A percentile compares a stretch with the other conserved stretches of the same genome.
These are phyloP conservation scores for Menidia beryllina DNA, from an alignment of 2,113 vertebrate species.

Conservation along the genomic window DNA sequence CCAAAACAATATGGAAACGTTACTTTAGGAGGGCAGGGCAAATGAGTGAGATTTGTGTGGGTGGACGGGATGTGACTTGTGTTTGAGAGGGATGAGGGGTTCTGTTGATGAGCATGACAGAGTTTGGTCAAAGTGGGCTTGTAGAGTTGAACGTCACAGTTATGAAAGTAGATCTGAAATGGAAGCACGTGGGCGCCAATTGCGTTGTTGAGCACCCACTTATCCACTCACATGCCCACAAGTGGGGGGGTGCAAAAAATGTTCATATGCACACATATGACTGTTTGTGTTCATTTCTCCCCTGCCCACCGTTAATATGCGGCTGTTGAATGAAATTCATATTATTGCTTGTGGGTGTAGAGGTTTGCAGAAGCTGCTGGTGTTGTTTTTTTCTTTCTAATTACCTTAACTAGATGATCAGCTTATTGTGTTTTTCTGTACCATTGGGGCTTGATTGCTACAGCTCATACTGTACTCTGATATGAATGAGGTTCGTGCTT, in stretches of 20 bases:
- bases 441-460: not conserved
- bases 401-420: slow-evolving; percentile 42
- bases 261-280: slow-evolving; percentile 25
- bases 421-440: slow-evolving; percentile 20
- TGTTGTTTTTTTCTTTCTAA: slow-evolving; percentile 18
- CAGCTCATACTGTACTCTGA: not conserved
- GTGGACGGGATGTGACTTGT: slow-evolving; percentile 39
- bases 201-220: slow-evolving; percentile 57
- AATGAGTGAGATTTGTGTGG: slow-evolving; percentile 41
- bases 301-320: slow-evolving; percentile 36
- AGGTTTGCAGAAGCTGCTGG: slow-evolving; percentile 9
- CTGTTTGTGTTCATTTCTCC: slow-evolving; percentile 28
- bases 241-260: slow-evolving; percentile 33
- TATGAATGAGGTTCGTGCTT: not conserved
- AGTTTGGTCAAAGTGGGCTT: slow-evolving; percentile 56
- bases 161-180: slow-evolving; percentile 70
- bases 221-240: slow-evolving; percentile 68
- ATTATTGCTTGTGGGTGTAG: slow-evolving; percentile 57
- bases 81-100: slow-evolving; percentile 37
- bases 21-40: slow-evolving; percentile 17
- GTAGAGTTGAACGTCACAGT: slow-evolving; percentile 43
- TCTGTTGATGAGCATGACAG: slow-evolving; percentile 45
- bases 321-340: slow-evolving; percentile 44
- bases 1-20: slow-evolving; percentile 26
- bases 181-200: slow-evolving; percentile 73